Evolutionary conservation across 2,797 vertebrate species (phyloP).

Genomic region (Amblyraja radiata): DNA sequence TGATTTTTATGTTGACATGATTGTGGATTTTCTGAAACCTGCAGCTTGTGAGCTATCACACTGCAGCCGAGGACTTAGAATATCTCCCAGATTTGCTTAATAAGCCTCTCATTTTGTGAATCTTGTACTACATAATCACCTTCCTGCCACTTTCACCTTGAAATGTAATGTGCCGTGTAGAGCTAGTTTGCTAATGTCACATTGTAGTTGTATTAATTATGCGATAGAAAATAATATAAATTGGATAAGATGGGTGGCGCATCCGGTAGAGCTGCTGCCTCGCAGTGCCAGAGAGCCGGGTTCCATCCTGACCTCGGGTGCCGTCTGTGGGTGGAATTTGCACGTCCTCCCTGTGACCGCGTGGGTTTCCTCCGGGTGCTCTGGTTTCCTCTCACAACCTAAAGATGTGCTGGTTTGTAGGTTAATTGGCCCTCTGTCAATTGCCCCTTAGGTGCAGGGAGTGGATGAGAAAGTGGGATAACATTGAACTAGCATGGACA

Average conservation of each 20-base stretch:
- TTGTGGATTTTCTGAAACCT: background rate
- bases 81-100: background rate
- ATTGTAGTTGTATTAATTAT: background rate
- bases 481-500: too few relatives aligned
- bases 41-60: background rate
- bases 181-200: constrained; percentile 8
- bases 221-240: background rate
- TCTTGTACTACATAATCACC: background rate
- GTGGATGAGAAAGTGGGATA: too few relatives aligned
- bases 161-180: background rate
- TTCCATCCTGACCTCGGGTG: too few relatives aligned
- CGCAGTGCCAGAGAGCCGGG: too few relatives aligned
- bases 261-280: too few relatives aligned
- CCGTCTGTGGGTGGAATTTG: too few relatives aligned
- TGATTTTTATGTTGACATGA: background rate
- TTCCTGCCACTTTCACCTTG: background rate
- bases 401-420: too few relatives aligned
- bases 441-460: too few relatives aligned
- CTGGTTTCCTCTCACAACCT: too few relatives aligned
- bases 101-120: background rate
- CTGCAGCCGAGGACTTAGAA: background rate
- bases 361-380: too few relatives aligned
- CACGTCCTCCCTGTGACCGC: too few relatives aligned
- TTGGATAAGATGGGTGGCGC: background rate
- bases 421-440: too few relatives aligned